Conservation (phyloP, 1,140 invertebrate species). For the Pseudomyrmex dendroicus region DNA sequence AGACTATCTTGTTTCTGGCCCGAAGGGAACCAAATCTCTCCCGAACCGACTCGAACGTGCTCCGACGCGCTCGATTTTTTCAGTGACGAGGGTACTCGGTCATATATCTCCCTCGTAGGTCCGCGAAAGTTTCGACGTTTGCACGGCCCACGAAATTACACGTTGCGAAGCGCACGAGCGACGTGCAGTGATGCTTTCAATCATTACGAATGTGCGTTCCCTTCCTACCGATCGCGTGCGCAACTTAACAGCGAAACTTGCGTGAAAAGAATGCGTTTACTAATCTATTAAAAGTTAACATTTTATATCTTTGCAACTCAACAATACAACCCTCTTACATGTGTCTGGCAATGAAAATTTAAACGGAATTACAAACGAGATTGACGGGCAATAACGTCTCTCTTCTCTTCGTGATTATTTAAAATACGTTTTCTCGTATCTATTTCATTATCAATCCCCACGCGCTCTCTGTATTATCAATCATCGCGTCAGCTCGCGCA, state of each 20-base stretch:
- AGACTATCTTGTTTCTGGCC: constrained; percentile 67
- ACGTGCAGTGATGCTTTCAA: constrained; percentile 43
- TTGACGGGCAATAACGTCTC: constrained; percentile 36
- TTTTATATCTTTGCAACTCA: background rate
- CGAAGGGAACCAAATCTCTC: constrained; percentile 70
- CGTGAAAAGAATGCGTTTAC: background rate
- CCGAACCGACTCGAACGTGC: constrained; percentile 10
- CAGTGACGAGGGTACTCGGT: constrained; percentile 83
- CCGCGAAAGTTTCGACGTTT: constrained; percentile 81
- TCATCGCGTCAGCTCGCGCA: constrained; percentile 72
- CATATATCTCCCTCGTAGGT: constrained; percentile 79
- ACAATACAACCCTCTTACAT: background rate
- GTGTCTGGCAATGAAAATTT: background rate
- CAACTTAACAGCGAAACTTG: too few species aligned
- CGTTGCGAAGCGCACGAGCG: constrained; percentile 33
- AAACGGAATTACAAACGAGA: constrained; percentile 18
- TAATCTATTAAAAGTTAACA: constrained; percentile 43
- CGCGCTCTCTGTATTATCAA: constrained; percentile 26
- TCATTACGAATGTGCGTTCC: constrained; percentile 49
- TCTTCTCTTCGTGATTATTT: background rate
- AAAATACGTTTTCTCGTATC: background rate
- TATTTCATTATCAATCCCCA: too few species aligned
- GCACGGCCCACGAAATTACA: constrained; percentile 83
- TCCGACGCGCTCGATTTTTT: constrained; percentile 71
- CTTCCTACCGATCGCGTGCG: constrained; percentile 25